Conservation (phyloP, 2,113 vertebrate genomes). For the Meriones unguiculatus region DNA sequence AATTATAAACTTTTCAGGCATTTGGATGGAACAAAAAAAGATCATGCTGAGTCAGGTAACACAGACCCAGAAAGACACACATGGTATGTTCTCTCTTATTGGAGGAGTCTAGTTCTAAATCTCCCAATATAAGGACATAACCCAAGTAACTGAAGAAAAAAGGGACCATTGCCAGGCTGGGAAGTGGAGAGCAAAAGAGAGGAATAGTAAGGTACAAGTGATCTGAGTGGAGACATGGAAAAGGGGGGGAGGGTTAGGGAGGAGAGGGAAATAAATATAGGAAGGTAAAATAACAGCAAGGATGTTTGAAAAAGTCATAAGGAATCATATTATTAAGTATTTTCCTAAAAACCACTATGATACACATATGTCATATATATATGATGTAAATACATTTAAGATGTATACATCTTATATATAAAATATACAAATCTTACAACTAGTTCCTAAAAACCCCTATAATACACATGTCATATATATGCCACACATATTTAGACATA, state of each 20-base stretch:
- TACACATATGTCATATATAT: not conserved
- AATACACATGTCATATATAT: too few relatives aligned
- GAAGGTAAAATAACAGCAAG: not conserved
- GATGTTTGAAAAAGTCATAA: not conserved
- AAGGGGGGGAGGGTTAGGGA: not conserved
- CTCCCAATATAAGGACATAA: not conserved
- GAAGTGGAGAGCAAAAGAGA: not conserved
- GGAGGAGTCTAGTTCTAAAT: not conserved
- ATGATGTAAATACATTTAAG: too few relatives aligned
- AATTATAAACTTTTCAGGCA: too few relatives aligned
- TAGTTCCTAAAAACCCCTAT: too few relatives aligned
- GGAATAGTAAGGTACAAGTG: not conserved
- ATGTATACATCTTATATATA: too few relatives aligned
- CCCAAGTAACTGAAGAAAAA: not conserved
- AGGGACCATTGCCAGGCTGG: not conserved
- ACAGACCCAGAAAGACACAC: too few relatives aligned
- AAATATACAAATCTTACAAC: too few relatives aligned
- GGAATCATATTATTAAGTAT: not conserved
- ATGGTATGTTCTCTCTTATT: not conserved
- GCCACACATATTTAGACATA: too few relatives aligned
- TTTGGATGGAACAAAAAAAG: too few relatives aligned
- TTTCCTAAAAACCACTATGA: not conserved
- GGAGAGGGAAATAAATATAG: not conserved
- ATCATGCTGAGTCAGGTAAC: too few relatives aligned
- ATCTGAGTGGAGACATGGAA: not conserved